Conservation (phyloP, 2,797 vertebrate species). For the Thamnophis elegans region DNA sequence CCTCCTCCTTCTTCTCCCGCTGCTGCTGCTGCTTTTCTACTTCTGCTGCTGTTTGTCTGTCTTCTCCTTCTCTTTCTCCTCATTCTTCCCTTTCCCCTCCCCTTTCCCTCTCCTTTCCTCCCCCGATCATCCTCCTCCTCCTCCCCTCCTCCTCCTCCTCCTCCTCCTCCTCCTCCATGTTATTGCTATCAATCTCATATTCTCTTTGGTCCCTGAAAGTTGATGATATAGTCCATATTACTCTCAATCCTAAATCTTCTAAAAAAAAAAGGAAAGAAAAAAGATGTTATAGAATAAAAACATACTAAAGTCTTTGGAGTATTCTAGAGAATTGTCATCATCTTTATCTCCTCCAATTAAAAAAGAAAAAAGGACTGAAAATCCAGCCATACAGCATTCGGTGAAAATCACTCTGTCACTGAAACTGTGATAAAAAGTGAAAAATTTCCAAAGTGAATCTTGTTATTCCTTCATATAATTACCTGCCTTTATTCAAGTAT, state of each 20-base stretch:
- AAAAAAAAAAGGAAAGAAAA: no score
- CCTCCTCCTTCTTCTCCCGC: no score
- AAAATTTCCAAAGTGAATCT: background rate
- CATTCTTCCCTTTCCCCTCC: no score
- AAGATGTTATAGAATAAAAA: background rate
- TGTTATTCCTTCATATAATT: background rate
- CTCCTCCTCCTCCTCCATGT: no score
- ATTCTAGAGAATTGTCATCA: background rate
- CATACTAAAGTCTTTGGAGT: background rate
- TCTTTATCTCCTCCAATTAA: background rate
- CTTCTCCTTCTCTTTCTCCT: no score
- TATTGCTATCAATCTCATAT: no score
- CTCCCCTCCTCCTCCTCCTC: no score
- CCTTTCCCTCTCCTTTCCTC: no score
- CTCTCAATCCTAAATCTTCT: no score
- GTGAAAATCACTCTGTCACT: background rate
- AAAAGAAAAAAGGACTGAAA: background rate
- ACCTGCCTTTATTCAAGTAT: background rate
- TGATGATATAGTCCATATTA: background rate
- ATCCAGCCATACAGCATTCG: background rate
- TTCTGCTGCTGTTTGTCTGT: no score
- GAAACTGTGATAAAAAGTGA: background rate
- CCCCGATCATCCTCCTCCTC: rapidly evolving
- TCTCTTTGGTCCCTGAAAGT: background rate
- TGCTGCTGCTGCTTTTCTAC: no score